These are phyloP conservation scores for Rhyacophila evoluta DNA, from an alignment of 2,888 invertebrate genomes.

Conservation along the genomic window DNA sequence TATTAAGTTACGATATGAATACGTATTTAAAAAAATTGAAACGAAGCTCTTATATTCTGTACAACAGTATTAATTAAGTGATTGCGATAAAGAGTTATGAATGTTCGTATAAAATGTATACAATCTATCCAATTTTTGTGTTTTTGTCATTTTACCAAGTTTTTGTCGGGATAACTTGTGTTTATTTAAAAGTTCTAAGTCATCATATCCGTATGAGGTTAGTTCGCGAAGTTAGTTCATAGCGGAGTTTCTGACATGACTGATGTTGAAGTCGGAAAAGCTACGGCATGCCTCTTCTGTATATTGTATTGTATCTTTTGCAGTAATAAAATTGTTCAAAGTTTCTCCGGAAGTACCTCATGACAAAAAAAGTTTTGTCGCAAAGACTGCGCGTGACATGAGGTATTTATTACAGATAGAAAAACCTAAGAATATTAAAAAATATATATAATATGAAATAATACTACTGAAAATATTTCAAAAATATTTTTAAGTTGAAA, in stretches of 20 bases:
- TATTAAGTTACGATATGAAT: too few species aligned
- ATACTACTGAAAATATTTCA: too few species aligned
- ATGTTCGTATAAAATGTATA: too few species aligned
- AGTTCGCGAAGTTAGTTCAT: background rate
- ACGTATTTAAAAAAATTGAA: too few species aligned
- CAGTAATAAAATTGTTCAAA: constrained; percentile 27
- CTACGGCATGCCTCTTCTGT: constrained; percentile 17
- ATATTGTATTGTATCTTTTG: constrained; percentile 25
- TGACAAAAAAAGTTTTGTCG: background rate
- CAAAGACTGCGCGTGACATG: background rate
- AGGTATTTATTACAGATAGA: too few species aligned
- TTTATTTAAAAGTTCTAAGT: constrained; percentile 27
- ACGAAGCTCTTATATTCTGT: too few species aligned
- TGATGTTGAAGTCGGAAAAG: constrained; percentile 23
- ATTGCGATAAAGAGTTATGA: too few species aligned
- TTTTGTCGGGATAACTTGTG: background rate
- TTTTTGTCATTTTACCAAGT: background rate
- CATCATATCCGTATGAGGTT: constrained; percentile 23
- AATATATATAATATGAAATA: too few species aligned
- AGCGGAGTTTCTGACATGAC: constrained; percentile 26
- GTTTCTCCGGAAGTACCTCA: constrained; percentile 3
- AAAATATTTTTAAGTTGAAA: too few species aligned
- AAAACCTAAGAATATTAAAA: too few species aligned
- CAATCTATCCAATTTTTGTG: background rate
- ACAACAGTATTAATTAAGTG: too few species aligned